Percentiles rank a stretch among this genome's conserved stretches.
These are phyloP conservation scores for Columbina picui DNA, from an alignment of 2,113 vertebrate genomes.

Conservation along the genomic window DNA sequence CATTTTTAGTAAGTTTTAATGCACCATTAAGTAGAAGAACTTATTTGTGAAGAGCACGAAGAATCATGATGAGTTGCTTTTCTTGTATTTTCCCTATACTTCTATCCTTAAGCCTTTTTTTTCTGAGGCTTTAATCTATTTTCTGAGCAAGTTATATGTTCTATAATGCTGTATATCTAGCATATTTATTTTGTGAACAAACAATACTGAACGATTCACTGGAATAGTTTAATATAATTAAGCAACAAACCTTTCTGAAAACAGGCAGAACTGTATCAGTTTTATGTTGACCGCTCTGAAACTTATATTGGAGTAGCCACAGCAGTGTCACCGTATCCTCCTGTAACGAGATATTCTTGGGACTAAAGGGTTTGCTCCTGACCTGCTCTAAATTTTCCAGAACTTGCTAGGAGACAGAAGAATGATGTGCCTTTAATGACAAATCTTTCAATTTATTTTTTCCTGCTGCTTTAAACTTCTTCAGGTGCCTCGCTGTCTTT, in stretches of 20 bases:
- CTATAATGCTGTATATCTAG: not conserved
- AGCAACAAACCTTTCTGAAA: not conserved
- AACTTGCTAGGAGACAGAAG: not conserved
- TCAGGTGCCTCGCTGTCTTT: not conserved
- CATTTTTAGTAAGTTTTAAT: not conserved
- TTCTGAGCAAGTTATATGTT: not conserved
- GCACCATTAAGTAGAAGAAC: not conserved
- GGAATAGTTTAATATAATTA: not conserved
- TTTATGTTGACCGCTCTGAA: not conserved
- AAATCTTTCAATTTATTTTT: not conserved
- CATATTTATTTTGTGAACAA: not conserved
- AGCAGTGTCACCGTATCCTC: not conserved
- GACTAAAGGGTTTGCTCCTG: not conserved
- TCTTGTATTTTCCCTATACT: not conserved
- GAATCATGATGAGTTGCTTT: not conserved
- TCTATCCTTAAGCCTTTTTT: not conserved
- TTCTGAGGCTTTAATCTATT: not conserved
- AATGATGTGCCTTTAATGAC: not conserved
- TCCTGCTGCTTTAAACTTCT: not conserved
- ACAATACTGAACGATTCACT: not conserved
- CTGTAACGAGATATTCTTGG: not conserved
- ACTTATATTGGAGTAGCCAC: not conserved
- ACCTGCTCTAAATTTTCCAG: not conserved
- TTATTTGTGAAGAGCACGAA: not conserved
- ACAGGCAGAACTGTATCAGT: not conserved